Evolutionary conservation across 2,113 vertebrate species (phyloP).

Genomic region (Lagopus leucura): DNA sequence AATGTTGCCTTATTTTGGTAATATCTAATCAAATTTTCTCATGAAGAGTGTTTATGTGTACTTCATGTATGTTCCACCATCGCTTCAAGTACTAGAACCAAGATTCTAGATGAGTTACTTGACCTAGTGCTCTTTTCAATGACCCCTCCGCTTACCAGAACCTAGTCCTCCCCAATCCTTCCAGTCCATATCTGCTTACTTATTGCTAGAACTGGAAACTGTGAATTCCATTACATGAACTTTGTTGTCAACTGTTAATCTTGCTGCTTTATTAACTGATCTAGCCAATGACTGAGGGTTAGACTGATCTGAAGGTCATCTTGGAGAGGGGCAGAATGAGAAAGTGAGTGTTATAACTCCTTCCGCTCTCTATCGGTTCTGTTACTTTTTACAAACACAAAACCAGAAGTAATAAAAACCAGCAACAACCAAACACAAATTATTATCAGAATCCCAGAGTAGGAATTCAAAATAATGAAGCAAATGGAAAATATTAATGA

Average conservation of each 20-base stretch:
- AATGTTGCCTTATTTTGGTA: background rate
- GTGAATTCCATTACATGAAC: background rate
- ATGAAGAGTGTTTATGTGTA: background rate
- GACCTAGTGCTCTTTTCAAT: background rate
- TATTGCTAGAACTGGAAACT: background rate
- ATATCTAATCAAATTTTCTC: background rate
- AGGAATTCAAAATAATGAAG: background rate
- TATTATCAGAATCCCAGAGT: background rate
- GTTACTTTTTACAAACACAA: background rate
- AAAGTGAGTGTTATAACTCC: background rate
- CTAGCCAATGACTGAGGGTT: background rate
- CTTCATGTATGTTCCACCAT: background rate
- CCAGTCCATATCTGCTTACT: background rate
- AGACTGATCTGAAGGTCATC: background rate
- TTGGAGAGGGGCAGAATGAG: background rate
- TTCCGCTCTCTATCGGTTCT: background rate
- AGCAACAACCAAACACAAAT: background rate
- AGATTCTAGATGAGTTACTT: background rate
- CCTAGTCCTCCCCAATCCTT: background rate
- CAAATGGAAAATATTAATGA: background rate
- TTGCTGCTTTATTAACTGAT: background rate
- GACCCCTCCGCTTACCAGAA: background rate
- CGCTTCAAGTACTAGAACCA: background rate
- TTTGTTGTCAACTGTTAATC: background rate
- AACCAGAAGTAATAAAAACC: background rate